These are phyloP conservation scores for Ichneumoninae sp. DNA, from an alignment of 2,888 invertebrate genomes.

Conservation along the genomic window DNA sequence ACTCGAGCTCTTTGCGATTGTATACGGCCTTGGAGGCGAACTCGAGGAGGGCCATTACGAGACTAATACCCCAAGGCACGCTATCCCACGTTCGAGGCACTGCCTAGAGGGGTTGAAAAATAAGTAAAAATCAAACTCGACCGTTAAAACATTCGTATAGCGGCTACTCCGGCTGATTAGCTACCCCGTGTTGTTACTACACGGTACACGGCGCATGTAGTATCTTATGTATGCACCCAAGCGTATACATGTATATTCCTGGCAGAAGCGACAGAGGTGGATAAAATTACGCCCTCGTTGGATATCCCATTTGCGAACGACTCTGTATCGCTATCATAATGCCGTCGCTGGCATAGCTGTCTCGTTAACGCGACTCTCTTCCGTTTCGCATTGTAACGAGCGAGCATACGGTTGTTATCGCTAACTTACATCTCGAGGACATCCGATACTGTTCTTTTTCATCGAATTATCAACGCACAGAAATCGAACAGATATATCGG, in stretches of 20 bases:
- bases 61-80: conserved; percentile 66
- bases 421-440: conserved; percentile 8
- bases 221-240: conserved; percentile 25
- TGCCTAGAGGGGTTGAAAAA: conserved; percentile 71
- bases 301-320: conserved; percentile 65
- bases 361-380: conserved; percentile 55
- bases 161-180: conserved; percentile 81
- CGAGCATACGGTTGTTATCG: background rate
- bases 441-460: conserved; percentile 16
- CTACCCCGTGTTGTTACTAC: conserved; percentile 50
- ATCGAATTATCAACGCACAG: conserved; percentile 6
- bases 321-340: conserved; percentile 58
- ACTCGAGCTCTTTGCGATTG: conserved; percentile 33
- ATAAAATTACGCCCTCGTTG: conserved; percentile 70
- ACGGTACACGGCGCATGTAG: background rate
- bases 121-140: conserved; percentile 78
- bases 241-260: conserved; percentile 55
- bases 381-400: conserved; percentile 56
- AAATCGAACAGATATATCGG: background rate
- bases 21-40: conserved; percentile 37
- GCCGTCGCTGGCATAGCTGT: conserved; percentile 50
- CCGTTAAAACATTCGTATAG: conserved; percentile 77
- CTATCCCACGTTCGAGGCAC: conserved; percentile 39
- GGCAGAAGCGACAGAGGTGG: conserved; percentile 71
- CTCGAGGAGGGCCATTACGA: conserved; percentile 60